A percentile compares a stretch with the other conserved stretches of the same genome.
Conservation (phyloP, 2,113 vertebrate species). For the Ammodytes marinus region DNA sequence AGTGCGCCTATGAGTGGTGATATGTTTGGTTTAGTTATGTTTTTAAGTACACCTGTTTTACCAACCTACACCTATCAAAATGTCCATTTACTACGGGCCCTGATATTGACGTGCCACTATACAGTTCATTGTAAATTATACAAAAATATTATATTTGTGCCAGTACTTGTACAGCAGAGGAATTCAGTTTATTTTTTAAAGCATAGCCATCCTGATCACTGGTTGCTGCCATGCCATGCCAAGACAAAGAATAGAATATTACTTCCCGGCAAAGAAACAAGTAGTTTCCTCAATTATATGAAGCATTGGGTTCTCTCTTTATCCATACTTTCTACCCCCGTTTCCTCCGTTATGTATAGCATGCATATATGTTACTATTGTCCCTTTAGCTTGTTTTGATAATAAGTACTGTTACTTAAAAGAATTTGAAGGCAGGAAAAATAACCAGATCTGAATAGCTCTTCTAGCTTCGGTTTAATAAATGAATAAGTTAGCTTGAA, state of each 20-base stretch:
- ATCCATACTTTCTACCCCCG: not conserved
- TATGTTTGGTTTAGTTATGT: not conserved
- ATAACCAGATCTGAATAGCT: not conserved
- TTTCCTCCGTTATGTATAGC: not conserved
- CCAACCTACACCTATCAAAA: no score
- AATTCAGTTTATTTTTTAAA: not conserved
- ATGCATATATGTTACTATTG: no score
- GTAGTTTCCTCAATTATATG: not conserved
- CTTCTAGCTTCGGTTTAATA: not conserved
- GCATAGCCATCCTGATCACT: no score
- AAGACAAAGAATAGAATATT: not conserved
- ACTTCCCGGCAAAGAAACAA: not conserved
- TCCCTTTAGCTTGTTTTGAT: not conserved
- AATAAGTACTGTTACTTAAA: not conserved
- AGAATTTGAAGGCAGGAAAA: not conserved
- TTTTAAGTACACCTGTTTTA: no score
- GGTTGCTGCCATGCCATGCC: not conserved
- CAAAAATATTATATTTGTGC: no score
- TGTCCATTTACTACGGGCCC: no score
- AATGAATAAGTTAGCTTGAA: not conserved
- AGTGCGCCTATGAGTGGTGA: no score
- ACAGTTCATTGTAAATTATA: no score
- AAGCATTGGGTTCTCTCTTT: not conserved
- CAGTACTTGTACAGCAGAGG: no score
- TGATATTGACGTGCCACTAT: no score